phyloP scores from a whole-genome alignment of 2,888 invertebrate genomes.

The Drosophila subsilvestris region DNA sequence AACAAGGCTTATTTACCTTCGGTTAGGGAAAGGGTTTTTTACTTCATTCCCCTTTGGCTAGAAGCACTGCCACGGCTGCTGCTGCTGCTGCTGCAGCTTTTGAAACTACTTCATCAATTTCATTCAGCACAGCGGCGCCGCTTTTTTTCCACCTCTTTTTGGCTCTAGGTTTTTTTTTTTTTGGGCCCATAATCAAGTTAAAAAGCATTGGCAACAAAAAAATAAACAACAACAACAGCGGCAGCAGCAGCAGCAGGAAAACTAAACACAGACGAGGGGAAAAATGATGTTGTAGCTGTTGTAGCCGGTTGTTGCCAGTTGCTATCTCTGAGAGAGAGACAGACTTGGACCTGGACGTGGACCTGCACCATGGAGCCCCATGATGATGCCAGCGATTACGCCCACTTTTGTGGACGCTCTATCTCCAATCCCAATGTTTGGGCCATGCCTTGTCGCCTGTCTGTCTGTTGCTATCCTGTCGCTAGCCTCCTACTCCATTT shows the following conservation, averaged over 20 bases:
- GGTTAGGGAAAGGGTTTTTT: conserved; percentile 42
- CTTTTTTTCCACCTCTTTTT: conserved; percentile 32
- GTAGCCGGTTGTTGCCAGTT: conserved; percentile 15
- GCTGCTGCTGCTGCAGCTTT: conserved; percentile 42
- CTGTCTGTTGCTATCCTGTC: conserved; percentile 46
- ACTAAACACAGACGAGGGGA: conserved; percentile 21
- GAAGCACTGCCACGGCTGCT: conserved; percentile 6
- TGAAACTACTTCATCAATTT: conserved; percentile 76
- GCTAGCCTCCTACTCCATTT: conserved; percentile 29
- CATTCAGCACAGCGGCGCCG: conserved; percentile 59
- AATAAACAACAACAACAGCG: conserved; percentile 24
- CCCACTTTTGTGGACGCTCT: conserved; percentile 45
- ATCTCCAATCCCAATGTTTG: conserved; percentile 21
- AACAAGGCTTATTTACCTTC: conserved; percentile 61
- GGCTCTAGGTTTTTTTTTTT: conserved; percentile 28
- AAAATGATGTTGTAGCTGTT: conserved; percentile 33
- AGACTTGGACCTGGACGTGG: too few species aligned
- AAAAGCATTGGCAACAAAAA: conserved; percentile 67
- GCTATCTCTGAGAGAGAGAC: conserved; percentile 18
- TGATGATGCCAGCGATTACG: conserved; percentile 73
- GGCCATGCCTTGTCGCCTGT: conserved; percentile 45
- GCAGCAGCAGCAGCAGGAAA: conserved; percentile 6
- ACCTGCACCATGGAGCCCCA: conserved; percentile 12
- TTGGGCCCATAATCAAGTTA: conserved; percentile 68
- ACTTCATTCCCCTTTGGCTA: neutral